Evolutionary conservation across 2,113 vertebrate species (phyloP).

Genomic region (Oncorhynchus clarkii): DNA sequence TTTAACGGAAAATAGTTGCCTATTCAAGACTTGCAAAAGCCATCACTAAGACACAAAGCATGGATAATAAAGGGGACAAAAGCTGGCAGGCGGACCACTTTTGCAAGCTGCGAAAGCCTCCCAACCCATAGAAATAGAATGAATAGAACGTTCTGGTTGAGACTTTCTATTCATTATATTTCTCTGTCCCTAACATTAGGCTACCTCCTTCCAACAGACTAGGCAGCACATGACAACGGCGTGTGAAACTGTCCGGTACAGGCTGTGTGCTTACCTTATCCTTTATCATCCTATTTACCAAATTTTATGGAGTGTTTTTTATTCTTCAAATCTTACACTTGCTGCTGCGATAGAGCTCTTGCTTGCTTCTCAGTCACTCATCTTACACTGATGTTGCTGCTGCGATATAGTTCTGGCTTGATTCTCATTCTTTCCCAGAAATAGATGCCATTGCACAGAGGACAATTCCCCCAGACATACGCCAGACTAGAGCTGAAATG

Average conservation of each 20-base stretch:
- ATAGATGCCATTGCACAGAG: conserved; percentile 50
- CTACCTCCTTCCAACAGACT: conserved; percentile 38
- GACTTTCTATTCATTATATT: conserved; percentile 13
- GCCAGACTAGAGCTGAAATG: conserved; percentile 52
- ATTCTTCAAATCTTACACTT: neutral
- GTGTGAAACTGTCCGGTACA: conserved; percentile 36
- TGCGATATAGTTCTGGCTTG: conserved; percentile 36
- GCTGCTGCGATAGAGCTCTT: conserved; percentile 25
- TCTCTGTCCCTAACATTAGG: neutral
- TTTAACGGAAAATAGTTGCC: conserved; percentile 71
- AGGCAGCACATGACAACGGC: conserved; percentile 50
- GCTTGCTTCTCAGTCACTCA: conserved; percentile 49
- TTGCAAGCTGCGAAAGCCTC: conserved; percentile 16
- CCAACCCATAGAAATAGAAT: conserved; percentile 22
- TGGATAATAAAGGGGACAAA: conserved; percentile 65
- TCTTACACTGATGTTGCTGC: conserved; percentile 4
- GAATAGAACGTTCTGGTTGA: conserved; percentile 72
- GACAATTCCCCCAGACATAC: conserved; percentile 17
- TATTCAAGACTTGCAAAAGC: conserved; percentile 60
- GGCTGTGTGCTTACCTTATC: neutral
- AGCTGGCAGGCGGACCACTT: conserved; percentile 45
- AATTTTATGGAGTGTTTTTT: neutral
- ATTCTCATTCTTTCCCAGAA: conserved; percentile 57
- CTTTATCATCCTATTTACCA: neutral
- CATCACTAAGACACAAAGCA: conserved; percentile 59